Percentiles rank a stretch among this genome's conserved stretches.
These are phyloP conservation scores for Platycnemis pennipes DNA, from an alignment of 2,888 invertebrate species.

Conservation along the genomic window DNA sequence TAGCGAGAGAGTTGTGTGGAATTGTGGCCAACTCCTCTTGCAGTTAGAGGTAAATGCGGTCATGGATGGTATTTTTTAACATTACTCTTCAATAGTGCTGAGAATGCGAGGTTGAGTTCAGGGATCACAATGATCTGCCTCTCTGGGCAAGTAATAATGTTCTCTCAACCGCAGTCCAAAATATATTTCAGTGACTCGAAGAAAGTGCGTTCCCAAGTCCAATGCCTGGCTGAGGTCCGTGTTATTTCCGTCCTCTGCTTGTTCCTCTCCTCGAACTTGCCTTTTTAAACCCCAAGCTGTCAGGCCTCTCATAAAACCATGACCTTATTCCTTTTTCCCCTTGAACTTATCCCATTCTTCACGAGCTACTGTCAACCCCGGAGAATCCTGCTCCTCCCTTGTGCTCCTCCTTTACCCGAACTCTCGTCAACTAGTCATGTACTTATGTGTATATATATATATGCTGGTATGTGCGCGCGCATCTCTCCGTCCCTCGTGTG, in stretches of 20 bases:
- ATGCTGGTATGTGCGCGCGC: no score
- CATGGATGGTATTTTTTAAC: background rate
- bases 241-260: background rate
- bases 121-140: background rate
- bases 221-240: background rate
- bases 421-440: background rate
- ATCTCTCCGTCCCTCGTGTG: no score
- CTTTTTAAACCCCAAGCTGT: slow-evolving; percentile 53
- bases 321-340: slow-evolving; percentile 16
- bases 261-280: slow-evolving; percentile 12
- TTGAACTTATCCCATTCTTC: slow-evolving; percentile 56
- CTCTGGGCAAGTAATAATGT: background rate
- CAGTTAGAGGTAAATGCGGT: no score
- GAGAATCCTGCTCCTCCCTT: background rate
- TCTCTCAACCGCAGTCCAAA: background rate
- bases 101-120: background rate
- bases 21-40: no score
- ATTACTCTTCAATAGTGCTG: background rate
- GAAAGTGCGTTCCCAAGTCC: background rate
- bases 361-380: slow-evolving; percentile 46
- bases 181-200: background rate
- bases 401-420: background rate
- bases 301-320: slow-evolving; percentile 13
- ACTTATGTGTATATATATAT: no score
- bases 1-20: no score